phyloP scores from a whole-genome alignment of 1,140 invertebrate species.

The Nebria ingens region DNA sequence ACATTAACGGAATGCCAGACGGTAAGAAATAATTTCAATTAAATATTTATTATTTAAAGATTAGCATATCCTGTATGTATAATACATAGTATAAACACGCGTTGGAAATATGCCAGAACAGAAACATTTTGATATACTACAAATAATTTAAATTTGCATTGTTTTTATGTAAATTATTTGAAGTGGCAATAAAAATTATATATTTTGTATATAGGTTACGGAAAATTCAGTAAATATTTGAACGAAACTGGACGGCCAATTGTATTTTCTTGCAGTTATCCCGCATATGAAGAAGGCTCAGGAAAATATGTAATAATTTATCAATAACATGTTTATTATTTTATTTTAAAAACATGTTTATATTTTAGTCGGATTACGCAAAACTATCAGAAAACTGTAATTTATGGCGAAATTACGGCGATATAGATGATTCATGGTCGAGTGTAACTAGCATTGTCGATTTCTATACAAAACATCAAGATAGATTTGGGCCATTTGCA shows the following conservation, averaged over 20 bases:
- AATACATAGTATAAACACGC: too few species aligned
- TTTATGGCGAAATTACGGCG: conserved; percentile 79
- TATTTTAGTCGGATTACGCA: conserved; percentile 57
- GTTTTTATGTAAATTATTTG: too few species aligned
- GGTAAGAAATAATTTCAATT: conserved; percentile 36
- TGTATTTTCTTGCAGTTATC: conserved; percentile 84
- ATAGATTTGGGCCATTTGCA: conserved; percentile 53
- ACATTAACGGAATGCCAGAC: conserved; percentile 43
- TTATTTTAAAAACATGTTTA: background rate
- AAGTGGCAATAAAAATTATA: too few species aligned
- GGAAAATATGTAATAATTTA: conserved; percentile 35
- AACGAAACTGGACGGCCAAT: conserved; percentile 74
- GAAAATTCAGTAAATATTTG: conserved; percentile 57
- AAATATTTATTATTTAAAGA: too few species aligned
- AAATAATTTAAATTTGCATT: conserved; percentile 2
- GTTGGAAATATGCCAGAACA: too few species aligned
- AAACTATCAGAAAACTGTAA: conserved; percentile 64
- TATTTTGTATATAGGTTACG: conserved; percentile 47
- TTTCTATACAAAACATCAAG: conserved; percentile 69
- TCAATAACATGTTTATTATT: background rate
- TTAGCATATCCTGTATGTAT: too few species aligned
- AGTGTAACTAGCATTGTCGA: conserved; percentile 63
- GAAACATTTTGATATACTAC: conserved; percentile 1
- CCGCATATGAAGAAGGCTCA: conserved; percentile 55
- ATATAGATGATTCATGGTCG: conserved; percentile 75